Conservation (phyloP, 23 tunicate species). For the Styela clava region DNA sequence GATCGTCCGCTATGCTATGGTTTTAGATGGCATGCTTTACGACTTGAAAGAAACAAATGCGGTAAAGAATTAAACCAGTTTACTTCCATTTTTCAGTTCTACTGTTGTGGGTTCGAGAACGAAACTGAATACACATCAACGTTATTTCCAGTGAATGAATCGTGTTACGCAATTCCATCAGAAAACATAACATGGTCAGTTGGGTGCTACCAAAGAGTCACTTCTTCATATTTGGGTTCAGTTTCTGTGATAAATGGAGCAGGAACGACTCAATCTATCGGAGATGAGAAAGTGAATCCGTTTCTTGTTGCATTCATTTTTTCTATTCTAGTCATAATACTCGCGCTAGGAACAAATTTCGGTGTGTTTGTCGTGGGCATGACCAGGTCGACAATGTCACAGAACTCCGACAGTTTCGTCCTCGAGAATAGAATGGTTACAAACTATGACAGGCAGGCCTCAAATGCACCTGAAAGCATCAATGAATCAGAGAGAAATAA, state of each 20-base stretch:
- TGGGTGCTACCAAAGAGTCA: conserved; percentile 17
- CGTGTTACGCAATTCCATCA: conserved; percentile 11
- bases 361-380: not conserved
- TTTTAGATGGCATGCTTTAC: no score
- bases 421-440: not conserved
- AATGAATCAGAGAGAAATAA: not conserved
- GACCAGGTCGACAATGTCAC: not conserved
- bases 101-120: conserved; percentile 12
- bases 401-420: not conserved
- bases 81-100: not conserved
- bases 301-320: not conserved
- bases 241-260: not conserved
- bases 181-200: not conserved
- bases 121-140: not conserved
- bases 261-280: not conserved
- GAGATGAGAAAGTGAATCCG: conserved; percentile 8
- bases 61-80: no score
- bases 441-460: not conserved
- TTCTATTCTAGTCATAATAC: not conserved
- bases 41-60: no score
- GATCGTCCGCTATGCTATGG: no score
- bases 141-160: conserved; percentile 7
- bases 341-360: not conserved
- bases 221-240: not conserved
- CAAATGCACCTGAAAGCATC: not conserved